Base-by-base conservation (phyloP, 2,113 vertebrate genomes). In the Tamias sibiricus region DNA sequence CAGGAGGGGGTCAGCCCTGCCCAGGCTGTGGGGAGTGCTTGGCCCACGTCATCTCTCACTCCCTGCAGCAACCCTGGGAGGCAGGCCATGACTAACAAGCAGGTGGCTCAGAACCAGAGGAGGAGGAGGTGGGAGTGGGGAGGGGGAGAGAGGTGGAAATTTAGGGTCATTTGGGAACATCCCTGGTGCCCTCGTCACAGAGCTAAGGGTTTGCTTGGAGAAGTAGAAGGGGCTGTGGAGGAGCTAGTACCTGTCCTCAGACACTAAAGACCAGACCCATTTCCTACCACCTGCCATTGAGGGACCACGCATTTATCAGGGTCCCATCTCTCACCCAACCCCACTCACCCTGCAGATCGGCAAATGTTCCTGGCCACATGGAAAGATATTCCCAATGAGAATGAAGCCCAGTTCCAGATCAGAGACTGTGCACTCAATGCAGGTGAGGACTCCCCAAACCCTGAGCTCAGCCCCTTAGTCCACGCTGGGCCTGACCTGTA, bases 311-410 rank as follows among this genome's bases (percentile, higher is more conserved):
- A 40, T 30, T 80, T 9, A 59, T 83, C 24, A 57, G 54, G 28
- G 30, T 54, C 40, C 16, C 7, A 0, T 49, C 19, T 89, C 75
- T 69, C 69, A n/a, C 72, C 49, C 35, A 2, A 17, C 4, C 57
- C 62, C 7, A 0, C 59, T 91, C 8, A 49, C 81, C 4, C 26
- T 87, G 62, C 98, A 99, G 99, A 99, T 94, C 98, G 99, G 49
- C 99, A 99, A 98, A 99, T 99, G 97, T 99, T 99, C 98, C 98
- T 99, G 97, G 99, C 99, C 95, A 99, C 99, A 0, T 99, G 99
- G 99, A 99, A 99, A 97, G 99, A 99, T 98, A 99, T 99, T 98
- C 99, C 99, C 87, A 99, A 99, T 8, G 99, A 99, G 91, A 99
- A 99, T 0, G 99, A 99, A 97, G 98, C 99, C 81, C 99, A 99